phyloP scores from a whole-genome alignment of 2,113 vertebrate genomes.

The Cyanistes caeruleus region DNA sequence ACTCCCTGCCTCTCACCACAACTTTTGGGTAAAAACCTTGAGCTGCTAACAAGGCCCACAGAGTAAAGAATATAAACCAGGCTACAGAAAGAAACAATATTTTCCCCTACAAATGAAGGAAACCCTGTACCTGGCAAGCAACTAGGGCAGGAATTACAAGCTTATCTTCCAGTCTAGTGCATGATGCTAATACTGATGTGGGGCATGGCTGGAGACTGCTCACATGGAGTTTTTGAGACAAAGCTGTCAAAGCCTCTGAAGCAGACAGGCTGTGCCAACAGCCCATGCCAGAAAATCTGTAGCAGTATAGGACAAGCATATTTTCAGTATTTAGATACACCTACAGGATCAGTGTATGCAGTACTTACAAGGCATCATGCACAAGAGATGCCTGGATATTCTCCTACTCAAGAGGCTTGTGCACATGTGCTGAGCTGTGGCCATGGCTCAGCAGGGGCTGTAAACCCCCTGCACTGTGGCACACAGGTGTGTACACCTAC shows the following conservation, averaged over 20 bases:
- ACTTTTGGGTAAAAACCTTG: background rate
- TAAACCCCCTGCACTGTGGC: rapidly evolving
- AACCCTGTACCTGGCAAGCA: background rate
- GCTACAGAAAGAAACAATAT: background rate
- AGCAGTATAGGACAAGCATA: background rate
- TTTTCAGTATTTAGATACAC: background rate
- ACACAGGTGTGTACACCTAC: background rate
- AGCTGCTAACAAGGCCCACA: background rate
- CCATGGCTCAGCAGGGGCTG: rapidly evolving
- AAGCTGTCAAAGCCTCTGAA: background rate
- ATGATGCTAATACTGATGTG: background rate
- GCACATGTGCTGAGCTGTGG: rapidly evolving
- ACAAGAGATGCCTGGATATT: background rate
- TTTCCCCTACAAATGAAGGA: background rate
- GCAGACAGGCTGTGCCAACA: background rate
- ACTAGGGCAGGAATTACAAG: background rate
- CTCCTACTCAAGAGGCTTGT: background rate
- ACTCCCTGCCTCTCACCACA: background rate
- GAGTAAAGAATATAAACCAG: background rate
- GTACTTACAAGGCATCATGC: background rate
- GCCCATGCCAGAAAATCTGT: background rate
- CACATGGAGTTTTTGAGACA: background rate
- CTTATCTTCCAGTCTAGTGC: background rate
- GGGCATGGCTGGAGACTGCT: background rate
- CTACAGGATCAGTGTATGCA: background rate